These are phyloP conservation scores for Macrosteles quadrilineatus DNA, from an alignment of 1,140 invertebrate species.

Conservation along the genomic window DNA sequence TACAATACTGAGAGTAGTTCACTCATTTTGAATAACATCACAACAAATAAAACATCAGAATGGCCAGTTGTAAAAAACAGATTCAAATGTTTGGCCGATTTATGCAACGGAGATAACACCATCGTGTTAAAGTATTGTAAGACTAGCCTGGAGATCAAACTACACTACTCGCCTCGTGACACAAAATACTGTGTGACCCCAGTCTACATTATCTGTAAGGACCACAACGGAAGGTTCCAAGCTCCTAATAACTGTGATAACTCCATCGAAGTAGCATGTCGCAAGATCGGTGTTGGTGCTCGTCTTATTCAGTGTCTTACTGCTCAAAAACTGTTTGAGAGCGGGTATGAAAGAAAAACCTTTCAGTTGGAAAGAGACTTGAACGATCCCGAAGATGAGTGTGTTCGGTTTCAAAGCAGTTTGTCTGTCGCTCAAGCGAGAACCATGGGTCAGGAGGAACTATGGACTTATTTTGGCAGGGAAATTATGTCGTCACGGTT, in stretches of 20 bases:
- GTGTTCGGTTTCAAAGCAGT: constrained; percentile 68
- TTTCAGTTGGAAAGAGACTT: constrained; percentile 74
- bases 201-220: constrained; percentile 72
- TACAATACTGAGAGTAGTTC: constrained; percentile 16
- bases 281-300: constrained; percentile 74
- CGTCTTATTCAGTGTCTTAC: constrained; percentile 83
- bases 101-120: constrained; percentile 35
- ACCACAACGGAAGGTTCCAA: constrained; percentile 79
- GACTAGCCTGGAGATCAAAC: constrained; percentile 6
- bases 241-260: constrained; percentile 67
- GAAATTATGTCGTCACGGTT: constrained; percentile 68
- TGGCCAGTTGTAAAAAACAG: constrained; percentile 36
- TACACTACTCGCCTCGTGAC: constrained; percentile 33
- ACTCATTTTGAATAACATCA: constrained; percentile 19
- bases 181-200: constrained; percentile 57
- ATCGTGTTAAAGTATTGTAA: constrained; percentile 35
- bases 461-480: constrained; percentile 84
- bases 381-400: constrained; percentile 56
- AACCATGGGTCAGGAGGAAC: constrained; percentile 71
- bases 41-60: constrained; percentile 23
- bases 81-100: constrained; percentile 40
- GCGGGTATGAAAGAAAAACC: constrained; percentile 75
- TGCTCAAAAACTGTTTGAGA: constrained; percentile 84
- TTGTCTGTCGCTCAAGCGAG: constrained; percentile 70
- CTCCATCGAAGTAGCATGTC: constrained; percentile 71